Conservation (phyloP, 2,888 invertebrate genomes). For the Oligia fasciuncula region DNA sequence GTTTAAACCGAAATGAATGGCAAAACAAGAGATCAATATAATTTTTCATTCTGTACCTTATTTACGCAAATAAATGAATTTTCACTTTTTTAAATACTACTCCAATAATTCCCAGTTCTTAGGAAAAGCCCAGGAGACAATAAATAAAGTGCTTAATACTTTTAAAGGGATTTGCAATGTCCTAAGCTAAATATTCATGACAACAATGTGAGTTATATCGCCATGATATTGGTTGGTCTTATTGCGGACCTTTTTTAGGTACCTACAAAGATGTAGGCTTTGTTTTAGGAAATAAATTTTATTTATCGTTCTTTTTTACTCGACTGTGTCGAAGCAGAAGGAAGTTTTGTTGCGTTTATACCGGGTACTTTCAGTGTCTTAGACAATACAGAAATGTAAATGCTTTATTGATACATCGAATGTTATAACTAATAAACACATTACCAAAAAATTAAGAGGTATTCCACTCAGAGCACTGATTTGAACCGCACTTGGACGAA, state of each 20-base stretch:
- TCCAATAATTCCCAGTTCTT: too few relatives aligned
- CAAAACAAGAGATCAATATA: too few relatives aligned
- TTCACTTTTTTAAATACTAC: too few relatives aligned
- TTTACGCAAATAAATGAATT: too few relatives aligned
- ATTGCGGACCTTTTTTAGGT: neutral
- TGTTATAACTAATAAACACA: neutral
- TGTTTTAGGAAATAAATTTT: neutral
- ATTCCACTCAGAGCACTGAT: too few relatives aligned
- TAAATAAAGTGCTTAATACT: conserved; percentile 64
- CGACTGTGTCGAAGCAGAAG: neutral
- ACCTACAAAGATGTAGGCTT: neutral
- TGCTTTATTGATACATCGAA: neutral
- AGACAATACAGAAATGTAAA: neutral
- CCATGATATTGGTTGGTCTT: conserved; percentile 37
- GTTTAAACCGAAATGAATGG: too few relatives aligned
- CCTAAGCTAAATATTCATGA: conserved; percentile 56
- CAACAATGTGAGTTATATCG: conserved; percentile 50
- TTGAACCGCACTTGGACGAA: too few relatives aligned
- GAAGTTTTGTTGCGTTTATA: neutral
- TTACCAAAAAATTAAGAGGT: too few relatives aligned
- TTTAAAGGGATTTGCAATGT: conserved; percentile 59
- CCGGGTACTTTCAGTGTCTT: neutral
- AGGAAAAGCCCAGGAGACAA: conserved; percentile 22
- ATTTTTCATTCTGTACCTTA: too few relatives aligned
- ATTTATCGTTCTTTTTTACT: neutral